Conservation (phyloP, 2,113 vertebrate species). For the Perca schrenkii region DNA sequence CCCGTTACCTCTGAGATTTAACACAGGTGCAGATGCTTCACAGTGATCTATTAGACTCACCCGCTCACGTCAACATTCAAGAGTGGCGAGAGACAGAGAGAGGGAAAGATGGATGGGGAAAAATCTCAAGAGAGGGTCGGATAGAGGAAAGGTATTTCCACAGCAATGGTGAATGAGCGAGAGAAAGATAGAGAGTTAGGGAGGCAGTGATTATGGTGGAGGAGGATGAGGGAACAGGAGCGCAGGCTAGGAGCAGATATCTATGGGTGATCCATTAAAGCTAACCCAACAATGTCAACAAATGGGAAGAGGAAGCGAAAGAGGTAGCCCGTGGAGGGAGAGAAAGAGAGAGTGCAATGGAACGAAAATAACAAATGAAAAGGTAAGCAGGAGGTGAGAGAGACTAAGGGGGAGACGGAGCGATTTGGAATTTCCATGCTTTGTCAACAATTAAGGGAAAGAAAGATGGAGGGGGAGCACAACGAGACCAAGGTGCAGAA, state of each 20-base stretch:
- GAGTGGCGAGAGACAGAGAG: conserved; percentile 71
- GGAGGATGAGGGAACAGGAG: conserved; percentile 53
- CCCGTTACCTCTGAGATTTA: conserved; percentile 74
- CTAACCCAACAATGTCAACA: conserved; percentile 69
- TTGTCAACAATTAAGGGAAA: conserved; percentile 65
- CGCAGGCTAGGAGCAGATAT: conserved; percentile 48
- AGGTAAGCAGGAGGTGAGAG: conserved; percentile 49
- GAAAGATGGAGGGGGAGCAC: conserved; percentile 22
- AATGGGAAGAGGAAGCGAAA: conserved; percentile 46
- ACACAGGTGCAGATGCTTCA: conserved; percentile 82
- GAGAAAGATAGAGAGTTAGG: conserved; percentile 42
- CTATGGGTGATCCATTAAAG: conserved; percentile 76
- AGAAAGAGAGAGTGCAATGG: background rate
- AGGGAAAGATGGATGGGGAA: conserved; percentile 73
- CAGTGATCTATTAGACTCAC: conserved; percentile 80
- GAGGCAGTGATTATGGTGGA: conserved; percentile 57
- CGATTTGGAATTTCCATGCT: conserved; percentile 52
- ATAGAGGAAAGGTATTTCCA: conserved; percentile 73
- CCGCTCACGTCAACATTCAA: conserved; percentile 78
- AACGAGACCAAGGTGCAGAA: conserved; percentile 38
- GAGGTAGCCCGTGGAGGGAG: background rate
- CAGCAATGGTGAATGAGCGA: conserved; percentile 47
- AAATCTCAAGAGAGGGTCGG: conserved; percentile 64
- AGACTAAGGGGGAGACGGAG: conserved; percentile 11
- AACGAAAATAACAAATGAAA: conserved; percentile 48